Evolutionary conservation across 2,797 vertebrate species (phyloP).

Genomic region (Rhinella marina): DNA sequence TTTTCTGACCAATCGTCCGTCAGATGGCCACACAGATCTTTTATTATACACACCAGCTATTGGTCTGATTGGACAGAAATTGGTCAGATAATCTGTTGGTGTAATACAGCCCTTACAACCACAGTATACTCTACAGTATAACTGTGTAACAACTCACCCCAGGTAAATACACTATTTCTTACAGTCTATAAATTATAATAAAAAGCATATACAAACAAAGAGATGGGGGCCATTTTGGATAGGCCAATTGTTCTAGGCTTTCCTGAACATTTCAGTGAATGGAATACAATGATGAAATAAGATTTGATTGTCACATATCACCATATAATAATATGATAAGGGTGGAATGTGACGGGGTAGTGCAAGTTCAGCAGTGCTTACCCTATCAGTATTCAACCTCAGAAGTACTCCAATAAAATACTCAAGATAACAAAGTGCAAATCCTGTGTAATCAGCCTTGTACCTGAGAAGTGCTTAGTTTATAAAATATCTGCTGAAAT

Average conservation of each 20-base stretch:
- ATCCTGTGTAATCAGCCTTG: neutral
- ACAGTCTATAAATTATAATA: neutral
- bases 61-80: too few relatives aligned
- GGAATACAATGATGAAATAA: neutral
- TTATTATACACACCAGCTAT: too few relatives aligned
- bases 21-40: too few relatives aligned
- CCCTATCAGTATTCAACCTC: conserved; percentile 29
- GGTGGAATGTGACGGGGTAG: conserved; percentile 31
- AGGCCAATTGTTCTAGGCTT: neutral
- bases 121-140: too few relatives aligned
- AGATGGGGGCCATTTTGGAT: neutral
- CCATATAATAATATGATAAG: conserved; percentile 29
- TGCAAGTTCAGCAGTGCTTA: conserved; percentile 3
- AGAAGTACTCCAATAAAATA: conserved; percentile 29
- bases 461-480: neutral
- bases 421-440: conserved; percentile 38
- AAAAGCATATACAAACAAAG: neutral
- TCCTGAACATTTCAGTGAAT: neutral
- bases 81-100: too few relatives aligned
- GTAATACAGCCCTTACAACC: too few relatives aligned
- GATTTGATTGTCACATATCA: neutral
- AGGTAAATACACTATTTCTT: neutral
- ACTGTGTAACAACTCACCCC: neutral
- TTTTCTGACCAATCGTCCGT: too few relatives aligned
- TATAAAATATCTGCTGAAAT: neutral